Evolutionary conservation across 2,113 vertebrate species (phyloP).

Genomic region (Chaetura pelagica): DNA sequence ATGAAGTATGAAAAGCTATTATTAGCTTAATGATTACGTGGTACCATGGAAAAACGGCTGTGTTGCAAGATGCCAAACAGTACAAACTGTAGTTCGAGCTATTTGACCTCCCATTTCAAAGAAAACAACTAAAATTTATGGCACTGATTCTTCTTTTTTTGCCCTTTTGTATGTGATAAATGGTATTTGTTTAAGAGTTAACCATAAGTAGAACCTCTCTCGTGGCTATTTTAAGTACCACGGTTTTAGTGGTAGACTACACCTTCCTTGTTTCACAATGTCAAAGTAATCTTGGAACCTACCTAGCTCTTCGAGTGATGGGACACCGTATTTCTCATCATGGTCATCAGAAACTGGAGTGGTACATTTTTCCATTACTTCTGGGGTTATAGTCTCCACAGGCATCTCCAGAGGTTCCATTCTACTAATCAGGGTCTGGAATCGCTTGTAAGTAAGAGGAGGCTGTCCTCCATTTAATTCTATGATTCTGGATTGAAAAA

Average conservation of each 20-base stretch:
- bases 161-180: neutral
- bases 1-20: neutral
- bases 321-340: conserved; percentile 94
- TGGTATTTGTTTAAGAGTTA: neutral
- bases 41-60: neutral
- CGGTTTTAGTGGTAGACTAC: neutral
- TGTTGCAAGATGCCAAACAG: neutral
- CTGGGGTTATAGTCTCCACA: conserved; percentile 88
- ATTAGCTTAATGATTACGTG: neutral
- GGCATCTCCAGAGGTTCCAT: conserved; percentile 93
- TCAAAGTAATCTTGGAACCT: conserved; percentile 14
- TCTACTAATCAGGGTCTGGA: conserved; percentile 95
- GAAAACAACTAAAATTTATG: neutral
- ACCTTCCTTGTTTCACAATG: neutral
- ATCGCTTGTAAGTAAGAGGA: conserved; percentile 95
- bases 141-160: neutral
- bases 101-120: neutral
- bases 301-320: conserved; percentile 96
- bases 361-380: conserved; percentile 87
- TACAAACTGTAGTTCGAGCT: neutral
- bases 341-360: conserved; percentile 95
- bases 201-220: neutral
- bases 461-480: conserved; percentile 96
- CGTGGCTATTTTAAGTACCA: neutral
- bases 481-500: conserved; percentile 86